A percentile compares a stretch with the other conserved stretches of the same genome.
Conservation (phyloP, 1,140 invertebrate genomes). For the Drosophila nebulosa region DNA sequence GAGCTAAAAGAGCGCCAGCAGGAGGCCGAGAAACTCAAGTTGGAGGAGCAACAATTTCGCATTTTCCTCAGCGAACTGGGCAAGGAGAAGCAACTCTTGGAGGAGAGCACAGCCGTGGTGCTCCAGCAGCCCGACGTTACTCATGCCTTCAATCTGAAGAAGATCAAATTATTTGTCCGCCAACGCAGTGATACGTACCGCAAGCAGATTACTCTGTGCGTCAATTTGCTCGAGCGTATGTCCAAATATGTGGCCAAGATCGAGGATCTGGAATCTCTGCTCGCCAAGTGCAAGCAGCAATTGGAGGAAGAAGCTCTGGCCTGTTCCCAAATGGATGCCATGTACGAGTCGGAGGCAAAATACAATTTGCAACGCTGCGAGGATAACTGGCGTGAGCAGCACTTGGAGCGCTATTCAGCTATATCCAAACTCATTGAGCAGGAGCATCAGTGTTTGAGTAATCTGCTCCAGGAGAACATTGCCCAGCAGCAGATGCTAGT, state of each 20-base stretch:
- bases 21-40: constrained; percentile 58
- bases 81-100: constrained; percentile 61
- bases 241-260: constrained; percentile 39
- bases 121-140: constrained; percentile 25
- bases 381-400: constrained; percentile 65
- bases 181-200: constrained; percentile 67
- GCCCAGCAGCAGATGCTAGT: constrained; percentile 76
- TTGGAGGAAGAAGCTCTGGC: constrained; percentile 50
- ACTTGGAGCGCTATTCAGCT: constrained; percentile 50
- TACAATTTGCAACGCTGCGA: constrained; percentile 58
- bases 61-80: constrained; percentile 51
- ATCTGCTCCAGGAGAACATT: constrained; percentile 74
- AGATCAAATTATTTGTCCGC: constrained; percentile 70
- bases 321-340: constrained; percentile 58
- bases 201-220: constrained; percentile 61
- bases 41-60: constrained; percentile 61
- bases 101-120: constrained; percentile 56
- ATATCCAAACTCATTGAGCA: constrained; percentile 49
- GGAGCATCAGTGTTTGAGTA: constrained; percentile 36
- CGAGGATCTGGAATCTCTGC: constrained; percentile 38
- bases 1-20: constrained; percentile 64
- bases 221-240: constrained; percentile 65
- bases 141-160: constrained; percentile 64
- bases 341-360: constrained; percentile 81
- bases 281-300: constrained; percentile 47